phyloP scores from a whole-genome alignment of 2,113 vertebrate genomes.

The Butorides virescens region DNA sequence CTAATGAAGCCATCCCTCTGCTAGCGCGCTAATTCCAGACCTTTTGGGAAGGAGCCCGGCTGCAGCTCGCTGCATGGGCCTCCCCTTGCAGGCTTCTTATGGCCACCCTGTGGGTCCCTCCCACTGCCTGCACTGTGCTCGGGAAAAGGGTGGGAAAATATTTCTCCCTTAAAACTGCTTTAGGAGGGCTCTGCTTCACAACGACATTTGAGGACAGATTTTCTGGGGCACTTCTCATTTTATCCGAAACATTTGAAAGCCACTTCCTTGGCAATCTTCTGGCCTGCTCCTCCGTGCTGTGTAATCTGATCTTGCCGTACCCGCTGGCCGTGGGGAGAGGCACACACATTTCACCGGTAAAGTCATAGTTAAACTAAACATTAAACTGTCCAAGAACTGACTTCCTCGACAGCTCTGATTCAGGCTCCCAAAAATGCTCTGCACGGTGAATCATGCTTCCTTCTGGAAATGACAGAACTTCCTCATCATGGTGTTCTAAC shows the following conservation, averaged over 20 bases:
- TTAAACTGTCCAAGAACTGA: slow-evolving; percentile 76
- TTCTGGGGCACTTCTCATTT: not conserved
- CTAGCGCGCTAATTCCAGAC: not conserved
- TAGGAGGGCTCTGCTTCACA: not conserved
- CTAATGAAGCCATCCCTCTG: slow-evolving; percentile 11
- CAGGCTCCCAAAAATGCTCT: slow-evolving; percentile 76
- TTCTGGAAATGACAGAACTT: slow-evolving; percentile 82
- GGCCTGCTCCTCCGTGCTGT: not conserved
- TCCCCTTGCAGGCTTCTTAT: slow-evolving; percentile 23
- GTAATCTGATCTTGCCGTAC: not conserved
- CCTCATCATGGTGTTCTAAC: slow-evolving; percentile 74
- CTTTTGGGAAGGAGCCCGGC: slow-evolving; percentile 36
- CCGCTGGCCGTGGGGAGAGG: not conserved
- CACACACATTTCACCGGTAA: slow-evolving; percentile 24
- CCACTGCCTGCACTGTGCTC: not conserved
- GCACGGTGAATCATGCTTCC: slow-evolving; percentile 78
- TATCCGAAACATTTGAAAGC: not conserved
- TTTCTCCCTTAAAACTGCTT: not conserved
- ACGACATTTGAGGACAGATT: slow-evolving; percentile 10
- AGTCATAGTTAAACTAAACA: slow-evolving; percentile 67
- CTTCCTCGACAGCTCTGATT: slow-evolving; percentile 83
- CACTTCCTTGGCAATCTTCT: not conserved
- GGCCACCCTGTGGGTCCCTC: slow-evolving; percentile 52
- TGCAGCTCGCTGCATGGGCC: not conserved
- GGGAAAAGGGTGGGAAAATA: slow-evolving; percentile 22